These are phyloP conservation scores for Gracilinanus agilis DNA, from an alignment of 2,113 vertebrate genomes.

Conservation along the genomic window DNA sequence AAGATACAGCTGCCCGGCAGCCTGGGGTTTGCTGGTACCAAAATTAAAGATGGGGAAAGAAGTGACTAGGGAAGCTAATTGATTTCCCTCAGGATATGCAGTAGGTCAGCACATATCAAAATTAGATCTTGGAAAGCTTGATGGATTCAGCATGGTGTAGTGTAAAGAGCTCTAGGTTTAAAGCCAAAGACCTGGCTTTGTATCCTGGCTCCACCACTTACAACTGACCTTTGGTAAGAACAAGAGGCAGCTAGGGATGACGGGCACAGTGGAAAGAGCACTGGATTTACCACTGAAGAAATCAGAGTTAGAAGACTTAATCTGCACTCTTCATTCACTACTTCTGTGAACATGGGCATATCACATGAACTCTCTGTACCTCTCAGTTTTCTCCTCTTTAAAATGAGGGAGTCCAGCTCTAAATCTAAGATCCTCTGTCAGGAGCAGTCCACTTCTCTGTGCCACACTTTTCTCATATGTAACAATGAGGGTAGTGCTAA, in stretches of 20 bases:
- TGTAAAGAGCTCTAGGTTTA: background rate
- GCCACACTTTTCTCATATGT: background rate
- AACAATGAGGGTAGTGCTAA: background rate
- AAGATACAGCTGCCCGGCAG: background rate
- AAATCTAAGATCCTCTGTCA: background rate
- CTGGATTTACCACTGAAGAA: background rate
- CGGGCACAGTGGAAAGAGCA: background rate
- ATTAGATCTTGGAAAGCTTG: background rate
- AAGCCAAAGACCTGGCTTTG: background rate
- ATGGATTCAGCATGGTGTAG: background rate
- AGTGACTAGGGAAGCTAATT: background rate
- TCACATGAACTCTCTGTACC: background rate
- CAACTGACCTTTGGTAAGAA: background rate
- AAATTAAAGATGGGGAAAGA: slow-evolving; percentile 43
- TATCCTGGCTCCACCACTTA: background rate
- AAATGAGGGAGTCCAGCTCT: background rate
- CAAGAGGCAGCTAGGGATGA: background rate
- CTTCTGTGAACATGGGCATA: background rate
- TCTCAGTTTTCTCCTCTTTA: background rate
- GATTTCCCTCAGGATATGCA: slow-evolving; percentile 41
- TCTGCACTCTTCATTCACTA: background rate
- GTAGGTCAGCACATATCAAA: background rate
- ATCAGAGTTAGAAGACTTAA: background rate
- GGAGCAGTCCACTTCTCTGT: background rate
- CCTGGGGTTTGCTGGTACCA: background rate